phyloP scores from a whole-genome alignment of 2,113 vertebrate genomes.

The Rhinolophus sinicus region DNA sequence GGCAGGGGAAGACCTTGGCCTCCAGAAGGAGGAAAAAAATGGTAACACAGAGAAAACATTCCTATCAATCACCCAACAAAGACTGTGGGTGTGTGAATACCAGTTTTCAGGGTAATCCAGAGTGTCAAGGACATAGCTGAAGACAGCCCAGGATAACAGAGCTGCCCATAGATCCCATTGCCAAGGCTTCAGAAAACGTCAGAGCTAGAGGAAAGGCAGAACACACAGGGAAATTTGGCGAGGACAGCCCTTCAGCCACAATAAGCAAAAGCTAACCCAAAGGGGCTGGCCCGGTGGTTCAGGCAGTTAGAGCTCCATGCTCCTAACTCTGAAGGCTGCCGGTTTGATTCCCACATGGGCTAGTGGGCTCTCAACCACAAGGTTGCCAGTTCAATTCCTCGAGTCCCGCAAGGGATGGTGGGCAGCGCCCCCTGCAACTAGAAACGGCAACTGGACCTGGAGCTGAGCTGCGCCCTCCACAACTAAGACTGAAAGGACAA shows the following conservation, averaged over 20 bases:
- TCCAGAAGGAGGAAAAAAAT: background rate
- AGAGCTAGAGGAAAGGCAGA: background rate
- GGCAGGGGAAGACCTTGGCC: background rate
- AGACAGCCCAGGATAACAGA: background rate
- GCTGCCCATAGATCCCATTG: background rate
- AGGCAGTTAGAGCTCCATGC: no score
- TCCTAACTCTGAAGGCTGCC: no score
- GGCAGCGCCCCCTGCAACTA: no score
- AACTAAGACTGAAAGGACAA: no score
- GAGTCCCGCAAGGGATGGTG: no score
- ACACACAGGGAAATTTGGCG: conserved; percentile 1
- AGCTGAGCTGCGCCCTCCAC: no score
- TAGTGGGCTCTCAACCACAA: no score
- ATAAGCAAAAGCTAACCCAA: background rate
- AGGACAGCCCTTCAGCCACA: background rate
- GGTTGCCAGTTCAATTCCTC: no score
- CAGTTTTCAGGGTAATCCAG: background rate
- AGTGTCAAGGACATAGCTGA: background rate
- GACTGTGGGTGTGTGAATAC: background rate
- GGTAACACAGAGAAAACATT: conserved; percentile 24
- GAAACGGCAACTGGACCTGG: no score
- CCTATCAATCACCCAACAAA: background rate
- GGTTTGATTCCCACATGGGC: no score
- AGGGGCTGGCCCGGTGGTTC: background rate
- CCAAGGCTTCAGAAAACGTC: background rate